Conservation (phyloP, 2,113 vertebrate genomes). For the Vireo altiloquus region DNA sequence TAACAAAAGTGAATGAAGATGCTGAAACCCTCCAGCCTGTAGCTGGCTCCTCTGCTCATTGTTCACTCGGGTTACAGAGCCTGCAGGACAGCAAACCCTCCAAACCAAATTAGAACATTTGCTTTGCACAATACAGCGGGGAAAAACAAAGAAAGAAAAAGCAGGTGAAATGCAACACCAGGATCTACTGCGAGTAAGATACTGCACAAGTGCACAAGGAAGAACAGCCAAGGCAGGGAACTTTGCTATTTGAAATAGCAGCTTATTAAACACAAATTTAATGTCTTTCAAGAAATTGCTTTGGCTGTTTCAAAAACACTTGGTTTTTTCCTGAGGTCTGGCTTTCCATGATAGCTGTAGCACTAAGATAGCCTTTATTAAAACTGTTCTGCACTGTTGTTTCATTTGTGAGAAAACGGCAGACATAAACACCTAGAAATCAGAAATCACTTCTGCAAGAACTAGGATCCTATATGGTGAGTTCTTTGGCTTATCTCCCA, state of each 20-base stretch:
- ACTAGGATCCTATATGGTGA: rapidly evolving
- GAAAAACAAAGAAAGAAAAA: background rate
- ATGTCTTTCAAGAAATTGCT: background rate
- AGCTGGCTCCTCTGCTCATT: background rate
- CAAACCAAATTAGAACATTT: background rate
- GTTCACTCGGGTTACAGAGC: background rate
- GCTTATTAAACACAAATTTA: background rate
- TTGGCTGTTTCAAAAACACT: background rate
- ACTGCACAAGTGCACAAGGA: background rate
- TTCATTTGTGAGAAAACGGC: background rate
- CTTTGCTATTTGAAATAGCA: background rate
- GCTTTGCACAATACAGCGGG: background rate
- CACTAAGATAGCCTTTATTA: background rate
- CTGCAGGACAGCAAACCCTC: background rate
- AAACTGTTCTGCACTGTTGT: background rate
- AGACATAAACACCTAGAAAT: background rate
- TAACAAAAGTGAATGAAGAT: background rate
- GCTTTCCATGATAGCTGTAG: background rate
- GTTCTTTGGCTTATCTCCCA: background rate
- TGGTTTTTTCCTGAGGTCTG: background rate
- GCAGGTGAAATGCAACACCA: background rate
- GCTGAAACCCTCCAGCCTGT: background rate
- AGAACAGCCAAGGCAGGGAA: background rate
- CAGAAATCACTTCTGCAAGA: background rate
- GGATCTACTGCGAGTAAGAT: background rate